A percentile compares a stretch with the other conserved stretches of the same genome.
Evolutionary conservation across 2,888 invertebrate species (phyloP).

Genomic region (Magallana nippona): DNA sequence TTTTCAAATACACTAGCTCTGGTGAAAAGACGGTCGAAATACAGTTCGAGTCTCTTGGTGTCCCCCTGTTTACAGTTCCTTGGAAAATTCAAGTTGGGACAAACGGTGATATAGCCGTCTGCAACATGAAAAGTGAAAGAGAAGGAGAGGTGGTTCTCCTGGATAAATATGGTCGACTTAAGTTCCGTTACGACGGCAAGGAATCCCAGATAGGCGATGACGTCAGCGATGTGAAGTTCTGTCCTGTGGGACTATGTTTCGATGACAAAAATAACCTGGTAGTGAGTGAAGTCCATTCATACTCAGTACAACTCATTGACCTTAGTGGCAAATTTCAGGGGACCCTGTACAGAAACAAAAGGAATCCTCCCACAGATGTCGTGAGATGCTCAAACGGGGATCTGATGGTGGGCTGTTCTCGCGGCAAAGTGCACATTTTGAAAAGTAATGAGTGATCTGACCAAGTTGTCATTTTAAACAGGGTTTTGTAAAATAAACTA

Average conservation of each 20-base stretch:
- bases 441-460: conserved; percentile 31
- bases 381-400: conserved; percentile 35
- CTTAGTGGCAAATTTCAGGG: conserved; percentile 2
- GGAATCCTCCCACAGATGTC: conserved; percentile 29
- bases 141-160: conserved; percentile 39
- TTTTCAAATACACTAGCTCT: conserved; percentile 25
- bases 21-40: conserved; percentile 28
- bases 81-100: conserved; percentile 40
- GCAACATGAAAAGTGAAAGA: conserved; percentile 34
- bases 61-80: conserved; percentile 32
- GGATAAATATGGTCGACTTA: conserved; percentile 37
- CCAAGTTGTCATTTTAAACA: neutral
- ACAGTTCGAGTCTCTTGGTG: conserved; percentile 16
- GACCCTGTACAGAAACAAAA: conserved; percentile 34
- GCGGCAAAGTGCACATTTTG: conserved; percentile 35
- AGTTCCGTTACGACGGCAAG: conserved; percentile 12
- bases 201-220: neutral
- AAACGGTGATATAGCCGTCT: conserved; percentile 36
- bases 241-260: conserved; percentile 40
- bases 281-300: conserved; percentile 32
- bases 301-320: conserved; percentile 38
- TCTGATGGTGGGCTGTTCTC: conserved; percentile 37
- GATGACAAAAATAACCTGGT: conserved; percentile 38
- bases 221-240: conserved; percentile 6
- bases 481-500: neutral